phyloP scores from a whole-genome alignment of 2,797 vertebrate genomes.

The Muscicapa striata region DNA sequence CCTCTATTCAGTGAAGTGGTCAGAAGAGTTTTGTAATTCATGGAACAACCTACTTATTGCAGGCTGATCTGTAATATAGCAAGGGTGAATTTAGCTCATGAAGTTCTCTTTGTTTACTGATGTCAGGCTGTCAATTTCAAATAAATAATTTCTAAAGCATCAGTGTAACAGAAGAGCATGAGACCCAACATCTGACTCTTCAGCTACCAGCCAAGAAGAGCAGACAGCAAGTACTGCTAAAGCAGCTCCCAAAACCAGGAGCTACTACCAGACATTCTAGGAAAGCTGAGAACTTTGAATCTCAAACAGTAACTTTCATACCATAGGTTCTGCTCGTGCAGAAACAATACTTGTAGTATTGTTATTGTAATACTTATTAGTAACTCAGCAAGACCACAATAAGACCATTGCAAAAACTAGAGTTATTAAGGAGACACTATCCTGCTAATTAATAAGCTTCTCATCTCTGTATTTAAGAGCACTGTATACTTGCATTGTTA shows the following conservation, averaged over 20 bases:
- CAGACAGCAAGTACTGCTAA: not conserved
- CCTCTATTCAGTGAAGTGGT: not conserved
- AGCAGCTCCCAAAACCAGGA: not conserved
- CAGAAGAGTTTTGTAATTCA: not conserved
- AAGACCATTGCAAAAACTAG: not conserved
- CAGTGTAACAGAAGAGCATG: not conserved
- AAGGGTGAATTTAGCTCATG: not conserved
- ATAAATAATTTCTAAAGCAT: not conserved
- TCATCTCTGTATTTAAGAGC: not conserved
- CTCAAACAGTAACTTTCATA: not conserved
- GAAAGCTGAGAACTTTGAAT: not conserved
- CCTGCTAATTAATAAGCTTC: not conserved
- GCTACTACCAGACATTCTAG: not conserved
- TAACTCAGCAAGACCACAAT: not conserved
- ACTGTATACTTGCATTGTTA: not conserved
- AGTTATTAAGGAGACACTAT: not conserved
- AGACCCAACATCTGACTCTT: not conserved
- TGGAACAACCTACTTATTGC: not conserved
- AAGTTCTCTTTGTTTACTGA: not conserved
- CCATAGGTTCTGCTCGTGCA: not conserved
- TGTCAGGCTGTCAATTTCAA: not conserved
- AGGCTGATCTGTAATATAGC: not conserved
- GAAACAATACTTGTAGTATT: not conserved
- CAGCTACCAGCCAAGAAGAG: not conserved
- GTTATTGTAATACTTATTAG: not conserved